Conservation (phyloP, 2,888 invertebrate genomes). For the Eristalis tenax region DNA sequence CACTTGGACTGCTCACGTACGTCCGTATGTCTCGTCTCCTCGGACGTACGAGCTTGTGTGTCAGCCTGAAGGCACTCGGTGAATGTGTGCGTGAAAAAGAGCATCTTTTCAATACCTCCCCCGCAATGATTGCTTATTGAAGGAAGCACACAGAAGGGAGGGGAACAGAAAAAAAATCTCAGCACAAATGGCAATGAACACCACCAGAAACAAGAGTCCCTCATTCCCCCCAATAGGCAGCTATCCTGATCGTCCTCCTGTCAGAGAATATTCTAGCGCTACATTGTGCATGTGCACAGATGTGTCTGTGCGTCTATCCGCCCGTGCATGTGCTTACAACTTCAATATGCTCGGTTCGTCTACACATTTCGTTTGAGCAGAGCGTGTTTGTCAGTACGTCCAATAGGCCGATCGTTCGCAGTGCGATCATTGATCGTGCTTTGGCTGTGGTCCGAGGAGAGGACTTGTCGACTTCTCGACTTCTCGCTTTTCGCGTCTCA, state of each 20-base stretch:
- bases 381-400: background rate
- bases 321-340: background rate
- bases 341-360: conserved; percentile 2
- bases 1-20: background rate
- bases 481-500: conserved; percentile 12
- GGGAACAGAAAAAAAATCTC: conserved; percentile 20
- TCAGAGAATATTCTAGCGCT: conserved; percentile 4
- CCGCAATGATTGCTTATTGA: conserved; percentile 32
- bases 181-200: conserved; percentile 50
- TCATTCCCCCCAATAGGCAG: background rate
- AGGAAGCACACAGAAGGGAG: background rate
- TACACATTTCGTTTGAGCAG: background rate
- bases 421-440: conserved; percentile 37
- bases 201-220: background rate
- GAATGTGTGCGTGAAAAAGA: background rate
- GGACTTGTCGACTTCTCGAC: conserved; percentile 20
- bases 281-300: conserved; percentile 12
- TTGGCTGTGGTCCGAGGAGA: conserved; percentile 15
- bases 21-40: background rate
- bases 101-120: conserved; percentile 44
- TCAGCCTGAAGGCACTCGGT: background rate
- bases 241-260: background rate
- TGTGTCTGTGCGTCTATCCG: background rate
- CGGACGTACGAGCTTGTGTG: too few species aligned
- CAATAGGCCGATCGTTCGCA: conserved; percentile 10